phyloP scores from a whole-genome alignment of 2,888 invertebrate genomes.

The Drosophila falleni region DNA sequence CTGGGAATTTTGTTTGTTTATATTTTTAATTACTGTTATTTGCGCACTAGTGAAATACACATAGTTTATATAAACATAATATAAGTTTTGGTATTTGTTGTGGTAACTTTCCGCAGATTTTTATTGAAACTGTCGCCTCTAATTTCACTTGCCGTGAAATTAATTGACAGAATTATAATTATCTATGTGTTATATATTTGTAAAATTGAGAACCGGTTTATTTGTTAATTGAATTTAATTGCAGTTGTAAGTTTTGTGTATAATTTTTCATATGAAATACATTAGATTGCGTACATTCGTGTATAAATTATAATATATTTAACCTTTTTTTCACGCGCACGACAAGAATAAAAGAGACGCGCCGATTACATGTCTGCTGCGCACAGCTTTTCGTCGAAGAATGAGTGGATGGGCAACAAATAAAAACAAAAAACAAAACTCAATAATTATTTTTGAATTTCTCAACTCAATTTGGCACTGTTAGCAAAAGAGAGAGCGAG shows the following conservation, averaged over 20 bases:
- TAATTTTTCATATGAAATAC: constrained; percentile 24
- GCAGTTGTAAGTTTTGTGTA: constrained; percentile 6
- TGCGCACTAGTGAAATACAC: constrained; percentile 8
- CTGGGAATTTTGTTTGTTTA: constrained; percentile 29
- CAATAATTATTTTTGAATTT: constrained; percentile 5
- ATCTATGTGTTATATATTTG: not conserved
- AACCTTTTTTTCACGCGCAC: constrained; percentile 21
- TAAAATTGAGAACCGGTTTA: constrained; percentile 41
- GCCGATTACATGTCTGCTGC: constrained; percentile 39
- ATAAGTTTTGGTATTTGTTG: constrained; percentile 21
- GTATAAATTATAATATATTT: constrained; percentile 17
- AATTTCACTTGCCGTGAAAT: constrained; percentile 27
- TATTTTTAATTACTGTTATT: constrained; percentile 22
- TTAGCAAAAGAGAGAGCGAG: not conserved
- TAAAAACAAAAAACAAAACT: constrained; percentile 47
- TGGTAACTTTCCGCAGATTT: constrained; percentile 3
- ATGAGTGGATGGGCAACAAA: constrained; percentile 46
- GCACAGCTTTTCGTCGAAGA: constrained; percentile 46
- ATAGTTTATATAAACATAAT: constrained; percentile 12
- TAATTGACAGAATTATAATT: constrained; percentile 24
- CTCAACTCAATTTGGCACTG: constrained; percentile 27
- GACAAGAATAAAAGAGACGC: constrained; percentile 24
- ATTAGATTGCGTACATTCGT: constrained; percentile 17
- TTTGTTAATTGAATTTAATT: constrained; percentile 25
- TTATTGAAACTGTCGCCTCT: constrained; percentile 22